A percentile compares a stretch with the other conserved stretches of the same genome.
Conservation (phyloP, 2,888 invertebrate species). For the Buathra laborator region DNA sequence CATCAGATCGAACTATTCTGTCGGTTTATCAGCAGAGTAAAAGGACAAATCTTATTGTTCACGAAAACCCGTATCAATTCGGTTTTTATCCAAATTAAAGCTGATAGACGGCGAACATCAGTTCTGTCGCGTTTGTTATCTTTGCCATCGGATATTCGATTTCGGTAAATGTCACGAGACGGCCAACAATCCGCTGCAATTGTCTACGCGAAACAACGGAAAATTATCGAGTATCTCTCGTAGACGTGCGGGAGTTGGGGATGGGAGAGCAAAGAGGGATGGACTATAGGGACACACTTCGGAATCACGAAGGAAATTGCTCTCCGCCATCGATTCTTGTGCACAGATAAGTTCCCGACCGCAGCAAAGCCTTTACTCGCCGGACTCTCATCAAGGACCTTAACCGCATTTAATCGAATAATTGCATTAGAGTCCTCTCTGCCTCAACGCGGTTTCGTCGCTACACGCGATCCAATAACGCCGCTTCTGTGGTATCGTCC, state of each 20-base stretch:
- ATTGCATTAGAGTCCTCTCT: constrained; percentile 58
- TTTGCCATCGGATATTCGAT: not conserved
- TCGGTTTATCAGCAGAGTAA: not conserved
- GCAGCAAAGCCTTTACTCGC: constrained; percentile 48
- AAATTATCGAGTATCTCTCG: constrained; percentile 37
- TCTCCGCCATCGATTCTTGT: constrained; percentile 56
- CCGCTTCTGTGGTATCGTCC: not conserved
- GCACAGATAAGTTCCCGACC: constrained; percentile 64
- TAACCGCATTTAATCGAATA: constrained; percentile 62
- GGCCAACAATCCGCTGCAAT: not conserved
- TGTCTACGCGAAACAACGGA: not conserved
- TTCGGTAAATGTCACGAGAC: not conserved
- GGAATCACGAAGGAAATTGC: constrained; percentile 59
- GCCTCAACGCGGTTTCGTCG: constrained; percentile 15
- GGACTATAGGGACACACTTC: not conserved
- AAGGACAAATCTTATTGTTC: not conserved
- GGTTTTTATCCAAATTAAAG: not conserved
- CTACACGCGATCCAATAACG: constrained; percentile 28
- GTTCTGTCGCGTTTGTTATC: not conserved
- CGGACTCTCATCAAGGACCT: constrained; percentile 56
- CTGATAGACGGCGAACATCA: not conserved
- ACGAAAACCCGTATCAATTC: not conserved
- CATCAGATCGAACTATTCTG: not conserved
- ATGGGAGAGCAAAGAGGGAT: not conserved
- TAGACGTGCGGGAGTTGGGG: not conserved